Conservation (phyloP, 1,140 invertebrate genomes). For the Spodoptera litura region DNA sequence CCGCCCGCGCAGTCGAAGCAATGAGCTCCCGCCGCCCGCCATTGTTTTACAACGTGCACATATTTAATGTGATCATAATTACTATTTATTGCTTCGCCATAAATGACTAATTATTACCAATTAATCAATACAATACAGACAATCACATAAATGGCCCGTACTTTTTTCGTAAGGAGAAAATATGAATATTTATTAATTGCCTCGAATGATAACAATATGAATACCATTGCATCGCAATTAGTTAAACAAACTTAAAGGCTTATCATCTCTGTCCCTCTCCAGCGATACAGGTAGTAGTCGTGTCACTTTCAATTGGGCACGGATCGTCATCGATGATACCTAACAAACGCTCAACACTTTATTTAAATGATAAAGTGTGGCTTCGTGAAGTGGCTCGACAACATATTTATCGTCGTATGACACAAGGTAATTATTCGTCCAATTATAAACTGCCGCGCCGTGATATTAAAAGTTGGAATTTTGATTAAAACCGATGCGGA, state of each 20-base stretch:
- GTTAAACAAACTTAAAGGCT: too few relatives aligned
- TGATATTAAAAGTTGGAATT: slow-evolving; percentile 76
- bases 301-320: slow-evolving; percentile 22
- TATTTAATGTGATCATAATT: slow-evolving; percentile 32
- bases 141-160: too few relatives aligned
- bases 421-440: slow-evolving; percentile 73
- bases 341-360: slow-evolving; percentile 39
- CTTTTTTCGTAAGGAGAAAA: not conserved
- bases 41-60: slow-evolving; percentile 26
- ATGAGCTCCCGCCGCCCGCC: not conserved
- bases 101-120: slow-evolving; percentile 10
- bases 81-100: slow-evolving; percentile 15
- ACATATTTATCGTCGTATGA: slow-evolving; percentile 68
- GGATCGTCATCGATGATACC: not conserved
- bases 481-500: slow-evolving; percentile 77
- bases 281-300: slow-evolving; percentile 21
- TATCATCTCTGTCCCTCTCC: not conserved
- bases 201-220: not conserved
- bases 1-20: not conserved
- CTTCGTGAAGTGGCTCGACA: slow-evolving; percentile 53
- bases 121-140: not conserved
- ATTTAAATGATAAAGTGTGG: slow-evolving; percentile 60
- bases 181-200: slow-evolving; percentile 10
- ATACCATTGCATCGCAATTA: not conserved
- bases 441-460: slow-evolving; percentile 67